Evolutionary conservation across 2,113 vertebrate species (phyloP).

Genomic region (Dromas ardeola): DNA sequence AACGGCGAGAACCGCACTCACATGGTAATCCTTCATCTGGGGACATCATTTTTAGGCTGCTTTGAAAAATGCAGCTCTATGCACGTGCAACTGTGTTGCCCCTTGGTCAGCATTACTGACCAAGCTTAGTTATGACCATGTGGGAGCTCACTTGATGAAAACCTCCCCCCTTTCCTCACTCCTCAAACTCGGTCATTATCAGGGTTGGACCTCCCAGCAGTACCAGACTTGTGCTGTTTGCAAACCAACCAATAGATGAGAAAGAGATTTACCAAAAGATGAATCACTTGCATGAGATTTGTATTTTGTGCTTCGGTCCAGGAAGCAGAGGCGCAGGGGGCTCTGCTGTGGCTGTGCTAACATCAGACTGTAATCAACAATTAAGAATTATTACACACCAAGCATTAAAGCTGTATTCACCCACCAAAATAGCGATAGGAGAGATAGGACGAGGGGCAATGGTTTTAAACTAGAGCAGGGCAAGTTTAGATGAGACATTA

Average conservation of each 20-base stretch:
- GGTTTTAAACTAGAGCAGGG: no score
- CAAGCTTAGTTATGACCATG: no score
- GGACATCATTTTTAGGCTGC: not conserved
- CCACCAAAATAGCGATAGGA: not conserved
- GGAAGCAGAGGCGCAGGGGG: not conserved
- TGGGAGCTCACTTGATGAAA: not conserved
- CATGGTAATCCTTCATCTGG: not conserved
- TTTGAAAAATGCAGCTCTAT: not conserved
- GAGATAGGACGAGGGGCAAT: no score
- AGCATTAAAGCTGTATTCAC: not conserved
- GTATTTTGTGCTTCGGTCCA: not conserved
- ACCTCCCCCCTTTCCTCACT: not conserved
- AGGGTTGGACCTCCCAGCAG: not conserved
- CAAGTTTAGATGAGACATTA: no score
- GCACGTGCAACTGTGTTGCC: not conserved
- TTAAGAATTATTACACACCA: not conserved
- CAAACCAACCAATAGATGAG: not conserved
- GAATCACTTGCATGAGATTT: not conserved
- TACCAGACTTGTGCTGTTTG: not conserved
- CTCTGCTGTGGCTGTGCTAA: not conserved
- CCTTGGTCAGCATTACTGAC: not conserved
- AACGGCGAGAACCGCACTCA: not conserved
- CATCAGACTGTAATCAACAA: not conserved
- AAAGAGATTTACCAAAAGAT: not conserved
- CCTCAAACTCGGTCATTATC: not conserved